Evolutionary conservation across 2,888 invertebrate species (phyloP).

Genomic region (Poecilus cupreus): DNA sequence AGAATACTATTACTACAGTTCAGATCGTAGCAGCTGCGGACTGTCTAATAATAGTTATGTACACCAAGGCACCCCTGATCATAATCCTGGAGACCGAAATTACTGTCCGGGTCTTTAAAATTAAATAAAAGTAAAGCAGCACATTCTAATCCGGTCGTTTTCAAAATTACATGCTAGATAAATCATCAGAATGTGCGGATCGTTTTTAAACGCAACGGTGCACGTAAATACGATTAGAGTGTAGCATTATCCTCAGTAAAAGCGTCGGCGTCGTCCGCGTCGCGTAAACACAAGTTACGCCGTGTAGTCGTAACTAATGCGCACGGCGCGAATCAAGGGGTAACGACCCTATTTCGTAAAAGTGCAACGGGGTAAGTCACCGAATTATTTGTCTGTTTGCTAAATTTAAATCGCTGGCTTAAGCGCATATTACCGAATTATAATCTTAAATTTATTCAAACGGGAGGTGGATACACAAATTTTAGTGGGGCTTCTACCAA

Average conservation of each 20-base stretch:
- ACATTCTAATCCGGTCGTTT: background rate
- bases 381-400: background rate
- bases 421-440: background rate
- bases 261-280: too few relatives aligned
- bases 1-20: too few relatives aligned
- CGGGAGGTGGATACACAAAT: background rate
- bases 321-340: background rate
- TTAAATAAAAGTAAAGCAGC: too few relatives aligned
- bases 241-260: background rate
- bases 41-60: too few relatives aligned
- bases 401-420: background rate
- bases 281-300: background rate
- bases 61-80: too few relatives aligned
- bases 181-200: background rate
- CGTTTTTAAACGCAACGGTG: background rate
- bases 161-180: background rate
- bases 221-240: background rate
- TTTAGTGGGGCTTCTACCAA: too few relatives aligned
- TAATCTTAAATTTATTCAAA: background rate
- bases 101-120: too few relatives aligned
- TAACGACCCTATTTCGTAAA: background rate
- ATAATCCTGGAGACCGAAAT: too few relatives aligned
- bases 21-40: too few relatives aligned
- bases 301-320: background rate
- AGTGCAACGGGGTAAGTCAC: background rate